Evolutionary conservation across 1,140 invertebrate genomes (phyloP).

Genomic region (Drosophila ficusphila): DNA sequence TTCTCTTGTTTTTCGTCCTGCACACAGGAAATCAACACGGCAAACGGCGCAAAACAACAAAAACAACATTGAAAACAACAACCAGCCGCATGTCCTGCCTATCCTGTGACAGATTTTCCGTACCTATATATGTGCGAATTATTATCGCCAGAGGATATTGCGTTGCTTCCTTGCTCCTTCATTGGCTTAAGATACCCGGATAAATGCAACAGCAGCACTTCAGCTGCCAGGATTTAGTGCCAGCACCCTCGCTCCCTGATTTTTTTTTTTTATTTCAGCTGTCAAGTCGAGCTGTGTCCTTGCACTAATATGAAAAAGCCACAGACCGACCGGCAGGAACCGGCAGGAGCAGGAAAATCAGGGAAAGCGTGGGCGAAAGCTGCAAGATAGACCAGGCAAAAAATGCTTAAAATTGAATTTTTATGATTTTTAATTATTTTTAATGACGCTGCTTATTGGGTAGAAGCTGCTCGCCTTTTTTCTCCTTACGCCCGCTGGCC

Average conservation of each 20-base stretch:
- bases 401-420: constrained; percentile 80
- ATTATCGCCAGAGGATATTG: constrained; percentile 78
- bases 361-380: background rate
- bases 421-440: constrained; percentile 84
- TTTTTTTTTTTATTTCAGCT: constrained; percentile 57
- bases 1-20: constrained; percentile 69
- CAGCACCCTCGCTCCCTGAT: constrained; percentile 15
- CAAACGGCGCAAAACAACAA: constrained; percentile 33
- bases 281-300: constrained; percentile 60
- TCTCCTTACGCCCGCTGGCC: constrained; percentile 36
- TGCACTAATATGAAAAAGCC: constrained; percentile 40
- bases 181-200: constrained; percentile 64
- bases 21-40: constrained; percentile 80
- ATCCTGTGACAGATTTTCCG: constrained; percentile 65
- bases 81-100: constrained; percentile 37
- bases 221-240: constrained; percentile 33
- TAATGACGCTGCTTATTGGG: constrained; percentile 80
- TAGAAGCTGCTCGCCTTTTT: constrained; percentile 18
- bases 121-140: constrained; percentile 46
- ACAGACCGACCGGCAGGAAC: constrained; percentile 4
- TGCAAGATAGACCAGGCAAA: constrained; percentile 42
- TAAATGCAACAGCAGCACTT: constrained; percentile 64
- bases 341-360: background rate
- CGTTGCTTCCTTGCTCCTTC: constrained; percentile 50
- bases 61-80: background rate